Base-by-base conservation (phyloP, 2,888 invertebrate genomes). In the Zhuqinia jingwanae region DNA sequence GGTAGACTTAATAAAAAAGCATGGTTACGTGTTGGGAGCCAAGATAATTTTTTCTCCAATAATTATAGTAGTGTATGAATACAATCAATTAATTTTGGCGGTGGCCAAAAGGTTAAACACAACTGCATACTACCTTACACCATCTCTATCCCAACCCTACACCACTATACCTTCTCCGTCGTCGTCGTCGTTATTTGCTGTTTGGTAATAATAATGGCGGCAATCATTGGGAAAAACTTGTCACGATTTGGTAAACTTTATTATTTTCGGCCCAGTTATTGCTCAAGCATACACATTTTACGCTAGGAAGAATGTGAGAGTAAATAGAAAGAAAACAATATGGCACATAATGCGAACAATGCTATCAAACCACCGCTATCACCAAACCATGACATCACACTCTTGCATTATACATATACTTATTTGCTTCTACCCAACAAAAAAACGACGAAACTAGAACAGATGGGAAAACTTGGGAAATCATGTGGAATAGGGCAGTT, bases 401-500 rank as follows among this genome's bases (percentile, higher is more conserved):
- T n/a, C n/a, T 58, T 60, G 3, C 30, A 27, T n/a, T n/a, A n/a
- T n/a, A n/a, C n/a, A n/a, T n/a, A n/a, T n/a, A n/a, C n/a, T n/a
- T n/a, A n/a, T 36, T 8, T 36, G 36, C 36, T 36, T 6, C 36
- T 36, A 8, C 8, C 8, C 8, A 8, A 6, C 36, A 8, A 36
- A 6, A 36, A 36, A 36, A 36, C 36, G 36, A 36, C 8, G 36
- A 65, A 65, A 65, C 42, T 42, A 20, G 42, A 42, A 42, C 42
- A 45, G 68, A 68, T 68, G 68, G 17, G 42, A 68, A 45, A 68
- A 68, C 68, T 45, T 17, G 45, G 45, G 45, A 68, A 68, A 68
- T 68, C 68, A 68, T 45, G 68, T 68, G 68, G 68, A 68, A 42
- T 45, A n/a, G n/a, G 68, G 68, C 42, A 68, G 20, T 68, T 63